Evolutionary conservation across 2,888 invertebrate genomes (phyloP), one percentile per base, ranked within the genome.

Genomic region (Aporophyla lueneburgensis): DNA sequence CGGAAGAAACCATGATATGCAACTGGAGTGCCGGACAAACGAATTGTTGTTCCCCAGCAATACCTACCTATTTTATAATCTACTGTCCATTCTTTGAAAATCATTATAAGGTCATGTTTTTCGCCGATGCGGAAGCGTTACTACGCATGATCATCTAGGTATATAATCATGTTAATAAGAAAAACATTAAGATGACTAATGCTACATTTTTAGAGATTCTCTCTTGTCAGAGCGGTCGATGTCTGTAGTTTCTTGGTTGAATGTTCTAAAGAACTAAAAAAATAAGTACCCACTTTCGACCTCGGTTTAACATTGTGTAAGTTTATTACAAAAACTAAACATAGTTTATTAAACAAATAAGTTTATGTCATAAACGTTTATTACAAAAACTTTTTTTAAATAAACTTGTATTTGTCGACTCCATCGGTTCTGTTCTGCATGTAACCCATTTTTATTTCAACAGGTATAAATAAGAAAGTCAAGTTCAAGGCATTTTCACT

Each of bases 401-500:
- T 33, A 33, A 33, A 33, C 5, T 40, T 40, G 40, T 40, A 40
- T 40, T 40, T 40, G 33, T 43, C 87, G 71, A 78, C 93, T 92
- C 93, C 56, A 89, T 65, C 53, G 71, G 5, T 77, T 84, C 86
- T 81, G 51, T 90, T 88, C 89, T 74, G 19, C 12, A 51, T 69
- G 33, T 54, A 88, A 87, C 86, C 90, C 74, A 89, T 87, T 86
- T 92, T 88, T 79, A 83, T 76, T 80, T 83, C 75, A 86, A 86
- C 79, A 81, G 49, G 75, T 93, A 94, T 94, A 94, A 91, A 93
- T 89, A 91, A 85, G 84, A 92, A 92, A 91, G 89, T 89, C 91
- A 95, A 95, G 95, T 94, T 95, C 94, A 95, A 89, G 89, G 88
- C 72, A 86, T 83, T 91, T 91, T 91, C 91, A 93, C 89, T 91